Base-by-base conservation (phyloP, 2,113 vertebrate genomes). In the Rhegmatorhina hoffmannsi region DNA sequence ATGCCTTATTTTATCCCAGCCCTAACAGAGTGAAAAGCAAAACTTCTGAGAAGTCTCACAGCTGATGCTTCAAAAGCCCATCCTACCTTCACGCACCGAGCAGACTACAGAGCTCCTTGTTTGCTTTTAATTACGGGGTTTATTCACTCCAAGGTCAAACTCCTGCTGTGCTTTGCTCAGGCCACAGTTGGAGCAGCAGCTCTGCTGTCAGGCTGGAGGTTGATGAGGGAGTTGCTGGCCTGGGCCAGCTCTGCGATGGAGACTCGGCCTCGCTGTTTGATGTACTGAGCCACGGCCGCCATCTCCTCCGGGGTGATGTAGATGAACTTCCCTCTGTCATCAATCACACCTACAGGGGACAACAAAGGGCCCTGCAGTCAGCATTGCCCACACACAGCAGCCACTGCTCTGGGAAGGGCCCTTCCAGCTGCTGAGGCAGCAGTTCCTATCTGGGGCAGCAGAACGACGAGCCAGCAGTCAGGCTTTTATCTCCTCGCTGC, bases 241-340 rank as follows among this genome's bases (percentile, higher is more conserved):
- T 98, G 98, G 62, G 98, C 99, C 95, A 99, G 98, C 59, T 99
- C 99, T 0, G 98, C 83, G 44, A 99, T 99, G 95, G 99, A 99
- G 17, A 99, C 98, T 12, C 99, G 95, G 28, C 99, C 99, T 77
- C 99, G 97, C 97, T 98, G 98, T 49, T 96, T 98, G 97, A 99
- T 99, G 87, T 98, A 99, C 70, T 97, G 98, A 56, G 99, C 99
- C 96, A 99, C 98, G 0, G 99, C 98, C 10, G 98, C 95, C 98
- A 99, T 96, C 96, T 99, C 99, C 80, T 98, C 98, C 0, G 98
- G 98, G 3, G 99, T 99, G 97, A 99, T 99, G 97, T 98, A 99
- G 98, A 99, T 99, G 79, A 99, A 99, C 97, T 99, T 99, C 12
- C 99, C 99, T 94, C 99, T 96, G 98, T 99, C 99, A 24, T 99